Base-by-base conservation (phyloP, 2,797 vertebrate species). In the Sebastes ruberrimus region DNA sequence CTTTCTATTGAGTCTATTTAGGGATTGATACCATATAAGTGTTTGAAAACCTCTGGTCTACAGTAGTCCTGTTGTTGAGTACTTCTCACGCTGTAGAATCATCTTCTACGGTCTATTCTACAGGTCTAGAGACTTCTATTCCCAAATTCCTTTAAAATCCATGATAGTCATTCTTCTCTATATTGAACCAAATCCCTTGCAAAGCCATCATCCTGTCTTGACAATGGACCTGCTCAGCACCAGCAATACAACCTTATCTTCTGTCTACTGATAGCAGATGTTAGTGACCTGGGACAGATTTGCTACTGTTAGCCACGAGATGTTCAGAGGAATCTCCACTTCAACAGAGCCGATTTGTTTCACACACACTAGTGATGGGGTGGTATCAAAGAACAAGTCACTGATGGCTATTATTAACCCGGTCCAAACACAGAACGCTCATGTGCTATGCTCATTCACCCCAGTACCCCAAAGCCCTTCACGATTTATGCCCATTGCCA, bases 211-310 rank as follows among this genome's bases (percentile, higher is more conserved):
- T 52, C 16, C 22, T 33, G 16, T 22, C 28, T 35, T 25, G 13
- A 63, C 30, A 33, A n/a, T 22, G 6, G 60, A 23, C n/a, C 35
- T 16, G n/a, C 11, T 59, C 42, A 55, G 0, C 57, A 27, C 76
- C 28, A 80, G 7, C 23, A 59, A 0, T 68, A 57, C 28, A 61
- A 30, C 30, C 27, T 22, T 22, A 27, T 64, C 49, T 35, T 76
- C 74, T 76, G 53, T 56, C 76, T 42, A 70, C 55, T 78, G 23
- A 65, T 57, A 55, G 6, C 53, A 77, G 28, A 79, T 32, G 7
- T 7, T 46, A 73, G 23, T 28, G 27, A 77, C 10, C 32, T 63
- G 5, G 32, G 16, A 57, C 13, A 25, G 20, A 25, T 42, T 69
- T 67, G 10, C 67, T 65, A 23, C 22, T 20, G 22, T 18, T 71